Conservation (phyloP, 1,140 invertebrate species). For the Marisa cornuarietis region DNA sequence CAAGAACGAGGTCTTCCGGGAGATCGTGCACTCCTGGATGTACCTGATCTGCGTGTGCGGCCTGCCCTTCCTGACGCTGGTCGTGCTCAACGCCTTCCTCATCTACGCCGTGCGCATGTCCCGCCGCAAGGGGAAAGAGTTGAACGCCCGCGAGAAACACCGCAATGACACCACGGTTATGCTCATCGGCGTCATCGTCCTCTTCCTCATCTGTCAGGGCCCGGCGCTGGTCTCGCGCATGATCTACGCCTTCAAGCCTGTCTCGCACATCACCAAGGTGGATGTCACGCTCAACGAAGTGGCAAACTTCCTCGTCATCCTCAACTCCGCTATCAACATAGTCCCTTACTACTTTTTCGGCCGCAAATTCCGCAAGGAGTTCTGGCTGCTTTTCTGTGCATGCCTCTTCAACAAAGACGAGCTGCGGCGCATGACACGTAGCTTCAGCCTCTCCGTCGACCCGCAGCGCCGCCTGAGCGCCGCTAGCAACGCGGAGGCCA, state of each 20-base stretch:
- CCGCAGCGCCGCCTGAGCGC: slow-evolving; percentile 34
- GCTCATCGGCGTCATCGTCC: slow-evolving; percentile 64
- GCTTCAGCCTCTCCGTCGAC: slow-evolving; percentile 50
- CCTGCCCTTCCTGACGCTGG: slow-evolving; percentile 61
- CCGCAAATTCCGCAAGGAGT: slow-evolving; percentile 60
- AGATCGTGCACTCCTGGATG: slow-evolving; percentile 62
- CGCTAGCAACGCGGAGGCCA: slow-evolving; percentile 11
- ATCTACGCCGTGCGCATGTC: slow-evolving; percentile 62
- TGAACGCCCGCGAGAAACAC: slow-evolving; percentile 60
- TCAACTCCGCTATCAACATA: slow-evolving; percentile 66
- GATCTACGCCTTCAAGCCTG: slow-evolving; percentile 59
- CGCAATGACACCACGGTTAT: slow-evolving; percentile 66
- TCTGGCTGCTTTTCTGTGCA: slow-evolving; percentile 59
- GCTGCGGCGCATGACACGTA: slow-evolving; percentile 42
- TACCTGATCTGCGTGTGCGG: slow-evolving; percentile 63
- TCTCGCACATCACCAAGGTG: slow-evolving; percentile 22
- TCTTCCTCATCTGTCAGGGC: slow-evolving; percentile 65
- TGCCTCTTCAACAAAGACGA: slow-evolving; percentile 57
- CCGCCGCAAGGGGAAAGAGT: slow-evolving; percentile 51
- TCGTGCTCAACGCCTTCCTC: slow-evolving; percentile 62
- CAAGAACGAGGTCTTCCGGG: slow-evolving; percentile 49
- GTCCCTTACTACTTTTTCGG: slow-evolving; percentile 67
- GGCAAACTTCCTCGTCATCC: slow-evolving; percentile 61
- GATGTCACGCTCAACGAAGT: slow-evolving; percentile 60
- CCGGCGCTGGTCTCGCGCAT: slow-evolving; percentile 62